Evolutionary conservation across 2,888 invertebrate genomes (phyloP).

Genomic region (Ectemnius cavifrons): DNA sequence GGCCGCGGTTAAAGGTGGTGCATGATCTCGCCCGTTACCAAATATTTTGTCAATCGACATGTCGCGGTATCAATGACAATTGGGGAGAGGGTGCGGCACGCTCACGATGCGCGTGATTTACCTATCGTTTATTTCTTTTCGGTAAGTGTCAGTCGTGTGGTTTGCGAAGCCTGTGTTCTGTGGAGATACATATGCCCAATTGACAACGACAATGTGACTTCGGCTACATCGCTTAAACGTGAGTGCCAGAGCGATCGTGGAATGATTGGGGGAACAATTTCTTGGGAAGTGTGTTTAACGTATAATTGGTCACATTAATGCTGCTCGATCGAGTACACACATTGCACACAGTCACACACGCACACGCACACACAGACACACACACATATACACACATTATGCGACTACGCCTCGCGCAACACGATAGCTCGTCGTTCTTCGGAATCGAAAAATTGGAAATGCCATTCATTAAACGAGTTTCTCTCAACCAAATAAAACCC

Average conservation of each 20-base stretch:
- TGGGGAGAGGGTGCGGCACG: conserved; percentile 59
- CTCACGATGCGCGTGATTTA: conserved; percentile 25
- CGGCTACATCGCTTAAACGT: conserved; percentile 56
- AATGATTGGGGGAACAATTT: conserved; percentile 53
- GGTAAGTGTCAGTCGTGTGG: conserved; percentile 53
- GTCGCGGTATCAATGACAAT: conserved; percentile 8
- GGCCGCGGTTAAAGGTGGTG: too few species aligned
- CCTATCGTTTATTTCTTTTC: conserved; percentile 44
- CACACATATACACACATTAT: too few species aligned
- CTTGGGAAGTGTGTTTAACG: conserved; percentile 43
- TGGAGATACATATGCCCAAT: conserved; percentile 46
- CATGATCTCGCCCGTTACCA: not conserved
- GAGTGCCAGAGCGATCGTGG: conserved; percentile 60
- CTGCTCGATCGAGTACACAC: conserved; percentile 8
- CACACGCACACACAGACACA: too few species aligned
- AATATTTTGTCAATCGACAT: not conserved
- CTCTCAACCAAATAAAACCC: too few species aligned
- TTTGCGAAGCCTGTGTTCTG: conserved; percentile 56
- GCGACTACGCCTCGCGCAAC: too few species aligned
- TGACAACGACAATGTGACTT: conserved; percentile 61
- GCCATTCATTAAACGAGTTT: too few species aligned
- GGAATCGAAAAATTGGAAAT: too few species aligned
- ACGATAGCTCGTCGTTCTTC: too few species aligned
- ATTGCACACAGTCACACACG: not conserved
- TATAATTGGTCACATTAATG: conserved; percentile 57